A percentile compares a stretch with the other conserved stretches of the same genome.
Evolutionary conservation across 2,797 vertebrate genomes (phyloP).

Genomic region (Nannoperca australis): DNA sequence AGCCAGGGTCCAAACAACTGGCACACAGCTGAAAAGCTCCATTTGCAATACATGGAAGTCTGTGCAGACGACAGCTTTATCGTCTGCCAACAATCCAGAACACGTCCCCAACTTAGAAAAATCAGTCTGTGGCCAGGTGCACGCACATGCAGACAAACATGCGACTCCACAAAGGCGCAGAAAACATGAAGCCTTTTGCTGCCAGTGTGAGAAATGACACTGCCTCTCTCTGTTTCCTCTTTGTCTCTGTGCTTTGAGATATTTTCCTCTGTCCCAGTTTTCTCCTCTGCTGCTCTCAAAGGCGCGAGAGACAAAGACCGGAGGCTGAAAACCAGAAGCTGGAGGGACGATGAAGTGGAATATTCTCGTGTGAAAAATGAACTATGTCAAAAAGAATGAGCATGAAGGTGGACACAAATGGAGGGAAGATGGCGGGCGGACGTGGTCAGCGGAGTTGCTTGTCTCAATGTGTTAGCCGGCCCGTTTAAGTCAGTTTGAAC

Average conservation of each 20-base stretch:
- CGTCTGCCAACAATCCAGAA: conserved; percentile 39
- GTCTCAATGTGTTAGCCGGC: conserved; percentile 59
- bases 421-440: conserved; percentile 63
- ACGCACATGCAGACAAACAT: conserved; percentile 55
- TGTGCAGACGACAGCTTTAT: conserved; percentile 38
- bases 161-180: conserved; percentile 52
- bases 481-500: conserved; percentile 63
- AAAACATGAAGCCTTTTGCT: conserved; percentile 51
- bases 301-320: conserved; percentile 70
- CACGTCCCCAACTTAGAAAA: conserved; percentile 39
- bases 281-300: conserved; percentile 66
- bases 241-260: conserved; percentile 76
- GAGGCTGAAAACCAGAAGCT: conserved; percentile 60
- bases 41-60: conserved; percentile 34
- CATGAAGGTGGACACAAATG: conserved; percentile 58
- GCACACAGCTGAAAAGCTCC: conserved; percentile 43
- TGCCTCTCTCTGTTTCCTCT: conserved; percentile 70
- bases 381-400: conserved; percentile 47
- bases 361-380: conserved; percentile 14
- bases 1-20: conserved; percentile 59
- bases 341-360: conserved; percentile 50
- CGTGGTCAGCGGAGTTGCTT: conserved; percentile 39
- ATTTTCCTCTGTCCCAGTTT: conserved; percentile 78
- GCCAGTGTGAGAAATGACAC: conserved; percentile 64
- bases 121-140: conserved; percentile 50